These are phyloP conservation scores for Todus mexicanus DNA, from an alignment of 2,797 vertebrate species.

Conservation along the genomic window DNA sequence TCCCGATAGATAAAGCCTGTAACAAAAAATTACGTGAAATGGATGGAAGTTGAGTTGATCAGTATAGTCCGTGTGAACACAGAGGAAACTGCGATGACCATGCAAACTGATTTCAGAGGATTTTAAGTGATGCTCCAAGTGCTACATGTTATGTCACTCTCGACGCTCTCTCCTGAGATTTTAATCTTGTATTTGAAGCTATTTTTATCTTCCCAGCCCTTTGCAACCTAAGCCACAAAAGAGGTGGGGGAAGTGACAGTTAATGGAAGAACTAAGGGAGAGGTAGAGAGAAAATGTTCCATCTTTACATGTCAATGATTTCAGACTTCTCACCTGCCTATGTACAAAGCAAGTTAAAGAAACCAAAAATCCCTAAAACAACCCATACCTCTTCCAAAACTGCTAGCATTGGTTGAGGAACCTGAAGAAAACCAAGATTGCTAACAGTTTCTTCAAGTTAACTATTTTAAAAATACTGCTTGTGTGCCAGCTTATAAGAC, in stretches of 20 bases:
- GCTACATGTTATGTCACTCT: not conserved
- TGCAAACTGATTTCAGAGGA: not conserved
- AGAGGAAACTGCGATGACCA: not conserved
- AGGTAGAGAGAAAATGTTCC: not conserved
- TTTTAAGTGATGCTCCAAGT: not conserved
- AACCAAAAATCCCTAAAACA: not conserved
- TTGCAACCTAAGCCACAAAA: not conserved
- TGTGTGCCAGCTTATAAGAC: too few relatives aligned
- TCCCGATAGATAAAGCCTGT: not conserved
- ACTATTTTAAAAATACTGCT: not conserved
- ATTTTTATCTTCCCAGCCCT: not conserved
- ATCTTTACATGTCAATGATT: not conserved
- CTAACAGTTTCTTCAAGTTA: not conserved
- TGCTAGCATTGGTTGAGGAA: not conserved
- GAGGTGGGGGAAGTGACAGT: not conserved
- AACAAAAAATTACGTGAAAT: not conserved
- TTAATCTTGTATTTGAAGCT: constrained; percentile 18
- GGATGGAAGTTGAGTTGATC: not conserved
- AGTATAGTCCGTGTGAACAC: accelerated
- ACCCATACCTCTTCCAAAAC: not conserved
- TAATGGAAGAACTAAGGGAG: not conserved
- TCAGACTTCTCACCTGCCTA: not conserved
- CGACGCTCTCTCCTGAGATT: not conserved
- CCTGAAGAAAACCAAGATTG: not conserved
- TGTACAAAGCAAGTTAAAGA: not conserved